Evolutionary conservation across 2,113 vertebrate genomes (phyloP), one percentile per base, ranked within the genome.

Genomic region (Mugil cephalus): DNA sequence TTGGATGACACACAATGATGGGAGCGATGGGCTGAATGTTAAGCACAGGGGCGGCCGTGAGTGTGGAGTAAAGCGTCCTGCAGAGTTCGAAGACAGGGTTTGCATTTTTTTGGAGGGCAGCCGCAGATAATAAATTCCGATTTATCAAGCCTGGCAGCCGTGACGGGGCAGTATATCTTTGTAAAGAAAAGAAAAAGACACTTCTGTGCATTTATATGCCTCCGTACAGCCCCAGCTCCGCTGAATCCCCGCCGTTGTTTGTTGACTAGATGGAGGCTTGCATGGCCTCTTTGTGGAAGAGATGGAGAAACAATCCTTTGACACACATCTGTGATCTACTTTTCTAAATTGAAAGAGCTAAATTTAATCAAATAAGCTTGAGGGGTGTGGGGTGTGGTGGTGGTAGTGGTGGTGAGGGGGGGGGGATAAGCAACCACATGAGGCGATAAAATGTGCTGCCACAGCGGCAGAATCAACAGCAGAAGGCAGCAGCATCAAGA

Each of bases 341-440:
- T 91, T 80, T 87, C 72, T 53, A 87, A 87, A 91, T 89, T 83
- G 72, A 88, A 88, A 89, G 76, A 75, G 89, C 85, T 85, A 85
- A 86, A 90, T 91, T 84, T 90, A 92, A 88, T 90, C 88, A 89
- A 90, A 90, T 90, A 84, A 85, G 88, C 87, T 86, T 79, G 4
- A 18, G 64, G 54, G 77, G 70, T 48, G 30, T 5, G 24, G 24
- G 24, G 24, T 30, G 42, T 9, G 47, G 68, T 39, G 45, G 17
- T 11, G 40, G 43, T 2, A 52, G 30, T 3, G 40, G 52, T 6
- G 52, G 35, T n/a, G 60, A 35, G 66, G 74, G 40, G 42, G 52
- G 56, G 58, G 50, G 42, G 54, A 63, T 77, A 78, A 79, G 86
- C 77, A 89, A 85, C 24, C 80, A 87, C 78, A 81, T 35, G 46